Evolutionary conservation across 2,888 invertebrate genomes (phyloP), one percentile per base, ranked within the genome.

Genomic region (Zygothrica quintamaculata): DNA sequence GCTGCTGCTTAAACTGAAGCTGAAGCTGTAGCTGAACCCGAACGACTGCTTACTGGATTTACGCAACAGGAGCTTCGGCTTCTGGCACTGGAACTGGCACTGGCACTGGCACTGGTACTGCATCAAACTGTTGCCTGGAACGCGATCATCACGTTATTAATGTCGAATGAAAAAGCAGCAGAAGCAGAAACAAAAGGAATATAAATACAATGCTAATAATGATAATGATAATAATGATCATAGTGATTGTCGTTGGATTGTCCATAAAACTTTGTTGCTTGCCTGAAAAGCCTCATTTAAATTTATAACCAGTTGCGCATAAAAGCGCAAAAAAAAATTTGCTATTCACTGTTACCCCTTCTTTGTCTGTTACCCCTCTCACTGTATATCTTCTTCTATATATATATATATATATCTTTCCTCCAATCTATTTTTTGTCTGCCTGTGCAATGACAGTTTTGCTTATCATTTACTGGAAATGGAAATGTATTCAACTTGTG

Each of bases 401-500:
- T n/a, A n/a, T n/a, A n/a, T n/a, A n/a, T n/a, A n/a, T n/a, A n/a
- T n/a, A n/a, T n/a, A 3, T 18, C 11, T 31, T 18, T 8, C 12
- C 9, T 15, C 40, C 6, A 7, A 11, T 5, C 0, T n/a, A 3
- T 25, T 40, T 9, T 18, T 11, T 12, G 11, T 11, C 8, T 9
- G 48, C 42, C 37, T 59, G 56, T 53, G 65, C 67, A 67, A 74
- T 81, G 79, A 85, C 86, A 80, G 84, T 73, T 84, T 84, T 84
- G 80, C 86, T 80, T 80, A 80, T 80, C 86, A 80, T 86, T 78
- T 77, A 61, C 84, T 68, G 70, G 59, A 76, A 86, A 71, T 71
- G 70, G 18, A 22, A 22, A 22, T 22, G n/a, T 76, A 76, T 80
- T 65, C 46, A 40, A 60, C 56, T 56, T 42, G 46, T 48, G 59